Evolutionary conservation across 2,888 invertebrate species (phyloP).

Genomic region (Erannis defoliaria): DNA sequence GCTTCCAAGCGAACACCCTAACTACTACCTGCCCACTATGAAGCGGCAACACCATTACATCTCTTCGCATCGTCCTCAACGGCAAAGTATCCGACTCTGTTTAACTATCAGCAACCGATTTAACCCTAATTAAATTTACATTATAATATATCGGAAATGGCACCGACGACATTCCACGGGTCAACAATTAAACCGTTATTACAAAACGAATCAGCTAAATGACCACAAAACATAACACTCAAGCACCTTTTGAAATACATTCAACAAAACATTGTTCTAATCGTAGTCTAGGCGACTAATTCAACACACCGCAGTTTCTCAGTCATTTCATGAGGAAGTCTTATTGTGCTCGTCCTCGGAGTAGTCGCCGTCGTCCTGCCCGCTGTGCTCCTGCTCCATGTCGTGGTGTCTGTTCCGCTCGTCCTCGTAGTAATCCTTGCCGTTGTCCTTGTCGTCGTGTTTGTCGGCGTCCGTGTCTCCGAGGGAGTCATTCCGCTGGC

Average conservation of each 20-base stretch:
- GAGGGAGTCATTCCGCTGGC: constrained; percentile 72
- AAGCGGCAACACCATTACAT: constrained; percentile 28
- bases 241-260: constrained; percentile 80
- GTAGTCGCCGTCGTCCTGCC: constrained; percentile 78
- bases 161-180: constrained; percentile 85
- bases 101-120: constrained; percentile 60
- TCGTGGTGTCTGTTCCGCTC: constrained; percentile 65
- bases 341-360: constrained; percentile 80
- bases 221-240: constrained; percentile 82
- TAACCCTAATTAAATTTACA: constrained; percentile 71
- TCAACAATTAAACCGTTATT: constrained; percentile 80
- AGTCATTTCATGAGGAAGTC: constrained; percentile 75
- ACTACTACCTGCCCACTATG: constrained; percentile 30
- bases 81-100: constrained; percentile 52
- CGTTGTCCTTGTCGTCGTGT: constrained; percentile 85
- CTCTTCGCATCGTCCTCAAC: constrained; percentile 33
- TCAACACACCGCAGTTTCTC: constrained; percentile 49
- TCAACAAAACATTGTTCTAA: constrained; percentile 75
- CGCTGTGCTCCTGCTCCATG: constrained; percentile 69
- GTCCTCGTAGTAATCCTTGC: constrained; percentile 71
- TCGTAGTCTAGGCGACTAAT: constrained; percentile 59
- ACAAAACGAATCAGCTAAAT: constrained; percentile 73
- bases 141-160: constrained; percentile 79
- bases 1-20: constrained; percentile 32
- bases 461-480: constrained; percentile 77